Conservation (phyloP, 2,797 vertebrate species). For the Phylloscopus collybita region DNA sequence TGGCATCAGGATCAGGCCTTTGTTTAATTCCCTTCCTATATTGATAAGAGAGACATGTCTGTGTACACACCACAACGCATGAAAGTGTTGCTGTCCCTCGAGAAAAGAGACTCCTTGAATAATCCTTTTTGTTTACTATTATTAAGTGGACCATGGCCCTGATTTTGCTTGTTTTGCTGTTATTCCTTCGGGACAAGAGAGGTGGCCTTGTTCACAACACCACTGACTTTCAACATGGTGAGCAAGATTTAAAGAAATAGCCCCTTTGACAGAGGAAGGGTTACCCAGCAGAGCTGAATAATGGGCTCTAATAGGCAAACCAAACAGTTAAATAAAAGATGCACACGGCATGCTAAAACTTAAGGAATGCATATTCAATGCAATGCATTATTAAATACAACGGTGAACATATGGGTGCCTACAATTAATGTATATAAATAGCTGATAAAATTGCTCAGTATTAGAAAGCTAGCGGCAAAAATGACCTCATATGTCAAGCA, state of each 20-base stretch:
- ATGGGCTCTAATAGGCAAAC: constrained; percentile 79
- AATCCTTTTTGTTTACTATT: constrained; percentile 76
- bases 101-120: constrained; percentile 71
- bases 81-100: constrained; percentile 51
- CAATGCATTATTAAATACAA: constrained; percentile 84
- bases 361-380: constrained; percentile 83
- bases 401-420: constrained; percentile 82
- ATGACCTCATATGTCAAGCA: constrained; percentile 84
- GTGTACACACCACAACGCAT: constrained; percentile 43
- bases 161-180: constrained; percentile 71
- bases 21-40: not conserved
- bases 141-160: constrained; percentile 74
- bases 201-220: constrained; percentile 74
- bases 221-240: constrained; percentile 60
- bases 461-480: constrained; percentile 85
- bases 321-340: constrained; percentile 81
- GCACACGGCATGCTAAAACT: constrained; percentile 77
- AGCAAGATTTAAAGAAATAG: constrained; percentile 76
- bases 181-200: constrained; percentile 50
- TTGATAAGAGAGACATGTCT: constrained; percentile 66
- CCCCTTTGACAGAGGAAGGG: constrained; percentile 39
- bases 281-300: constrained; percentile 71
- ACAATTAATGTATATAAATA: constrained; percentile 87
- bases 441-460: constrained; percentile 84
- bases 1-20: not conserved